These are phyloP conservation scores for Rhizoglyphus robini DNA, from an alignment of 1,140 invertebrate species.

Conservation along the genomic window DNA sequence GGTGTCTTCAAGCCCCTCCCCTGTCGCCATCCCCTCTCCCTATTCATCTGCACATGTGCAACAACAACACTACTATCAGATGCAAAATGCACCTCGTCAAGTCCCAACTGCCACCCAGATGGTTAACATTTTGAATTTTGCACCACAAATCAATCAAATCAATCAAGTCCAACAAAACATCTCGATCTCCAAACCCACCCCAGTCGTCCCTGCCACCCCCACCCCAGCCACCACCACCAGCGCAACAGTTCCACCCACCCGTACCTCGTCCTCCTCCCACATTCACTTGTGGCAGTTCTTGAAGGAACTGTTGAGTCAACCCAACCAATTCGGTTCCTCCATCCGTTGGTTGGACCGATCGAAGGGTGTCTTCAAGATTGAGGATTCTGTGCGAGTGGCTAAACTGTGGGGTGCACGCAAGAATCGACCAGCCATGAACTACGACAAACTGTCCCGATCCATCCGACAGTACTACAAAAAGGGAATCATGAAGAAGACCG, in stretches of 20 bases:
- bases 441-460: conserved; percentile 93
- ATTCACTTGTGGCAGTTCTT: conserved; percentile 99
- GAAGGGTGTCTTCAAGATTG: conserved; percentile 96
- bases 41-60: background rate
- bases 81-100: background rate
- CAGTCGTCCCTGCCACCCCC: conserved; percentile 36
- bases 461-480: conserved; percentile 99
- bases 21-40: background rate
- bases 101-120: background rate
- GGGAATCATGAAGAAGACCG: conserved; percentile 98
- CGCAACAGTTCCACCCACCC: background rate
- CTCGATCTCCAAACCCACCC: conserved; percentile 37
- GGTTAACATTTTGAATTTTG: background rate
- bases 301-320: conserved; percentile 78
- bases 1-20: background rate
- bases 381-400: conserved; percentile 90
- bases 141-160: background rate
- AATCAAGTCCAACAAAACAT: conserved; percentile 20
- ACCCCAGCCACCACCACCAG: conserved; percentile 28
- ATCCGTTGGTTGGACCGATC: conserved; percentile 90
- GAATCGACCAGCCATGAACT: conserved; percentile 98
- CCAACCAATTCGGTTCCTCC: conserved; percentile 70
- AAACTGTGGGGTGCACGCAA: conserved; percentile 90
- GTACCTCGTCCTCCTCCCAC: conserved; percentile 48
- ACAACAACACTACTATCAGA: background rate